phyloP scores from a whole-genome alignment of 2,888 invertebrate genomes.

The Coenonympha glycerion region DNA sequence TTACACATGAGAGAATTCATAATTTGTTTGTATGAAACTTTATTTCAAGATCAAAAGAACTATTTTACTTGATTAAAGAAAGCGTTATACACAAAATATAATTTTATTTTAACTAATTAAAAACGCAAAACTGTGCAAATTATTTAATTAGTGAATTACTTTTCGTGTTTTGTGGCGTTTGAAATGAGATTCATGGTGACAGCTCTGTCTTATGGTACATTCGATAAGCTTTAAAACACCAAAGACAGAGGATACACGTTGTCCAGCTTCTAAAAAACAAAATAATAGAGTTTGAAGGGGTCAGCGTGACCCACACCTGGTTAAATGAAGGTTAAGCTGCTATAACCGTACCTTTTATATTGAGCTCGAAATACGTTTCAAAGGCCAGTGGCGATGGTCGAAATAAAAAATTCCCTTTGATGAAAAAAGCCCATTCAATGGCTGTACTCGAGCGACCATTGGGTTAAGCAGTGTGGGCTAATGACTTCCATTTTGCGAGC shows the following conservation, averaged over 20 bases:
- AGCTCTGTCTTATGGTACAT: no score
- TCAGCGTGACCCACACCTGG: constrained; percentile 2
- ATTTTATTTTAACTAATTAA: no score
- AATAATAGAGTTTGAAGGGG: not conserved
- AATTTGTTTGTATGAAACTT: no score
- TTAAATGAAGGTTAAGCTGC: constrained; percentile 10
- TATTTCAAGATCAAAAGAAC: no score
- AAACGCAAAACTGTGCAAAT: no score
- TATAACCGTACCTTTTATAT: constrained; percentile 21
- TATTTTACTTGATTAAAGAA: no score
- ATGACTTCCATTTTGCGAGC: constrained; percentile 22
- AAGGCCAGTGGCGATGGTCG: constrained; percentile 20
- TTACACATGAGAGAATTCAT: no score
- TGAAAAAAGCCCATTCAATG: constrained; percentile 26
- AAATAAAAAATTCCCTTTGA: constrained; percentile 28
- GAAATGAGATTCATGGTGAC: no score
- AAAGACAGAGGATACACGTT: not conserved
- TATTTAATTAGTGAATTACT: no score
- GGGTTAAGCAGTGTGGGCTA: constrained; percentile 26
- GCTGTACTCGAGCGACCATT: constrained; percentile 17
- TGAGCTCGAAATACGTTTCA: constrained; percentile 23
- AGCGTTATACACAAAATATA: no score
- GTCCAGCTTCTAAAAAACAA: not conserved
- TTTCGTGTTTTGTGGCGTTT: no score
- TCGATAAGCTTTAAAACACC: no score